phyloP scores from a whole-genome alignment of 2,797 vertebrate genomes.

The Dallia pectoralis region DNA sequence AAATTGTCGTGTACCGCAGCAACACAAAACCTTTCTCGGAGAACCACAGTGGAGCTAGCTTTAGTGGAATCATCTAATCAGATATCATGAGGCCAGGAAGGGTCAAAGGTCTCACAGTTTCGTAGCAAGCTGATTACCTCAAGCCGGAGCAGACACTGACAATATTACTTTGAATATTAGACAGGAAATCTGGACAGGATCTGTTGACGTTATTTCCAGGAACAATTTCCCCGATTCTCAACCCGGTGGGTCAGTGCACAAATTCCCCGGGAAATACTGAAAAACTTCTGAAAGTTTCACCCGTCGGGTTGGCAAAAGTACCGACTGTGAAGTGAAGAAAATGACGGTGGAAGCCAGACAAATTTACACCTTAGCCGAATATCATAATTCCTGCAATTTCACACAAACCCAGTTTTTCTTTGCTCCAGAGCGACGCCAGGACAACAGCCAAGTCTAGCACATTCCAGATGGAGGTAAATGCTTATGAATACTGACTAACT shows the following conservation, averaged over 20 bases:
- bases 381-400: conserved; percentile 77
- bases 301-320: conserved; percentile 48
- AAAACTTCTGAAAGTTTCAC: conserved; percentile 56
- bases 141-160: not conserved
- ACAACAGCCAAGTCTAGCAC: conserved; percentile 77
- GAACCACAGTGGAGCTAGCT: conserved; percentile 8
- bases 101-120: conserved; percentile 37
- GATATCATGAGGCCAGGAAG: conserved; percentile 22
- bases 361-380: conserved; percentile 80
- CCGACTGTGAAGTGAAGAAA: conserved; percentile 61
- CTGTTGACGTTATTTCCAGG: conserved; percentile 2
- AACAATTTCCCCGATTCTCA: not conserved
- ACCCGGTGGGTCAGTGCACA: conserved; percentile 26
- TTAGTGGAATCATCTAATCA: conserved; percentile 33
- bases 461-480: conserved; percentile 77
- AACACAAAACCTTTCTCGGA: not conserved
- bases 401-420: conserved; percentile 72
- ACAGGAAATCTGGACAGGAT: not conserved
- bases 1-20: too few relatives aligned
- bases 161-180: conserved; percentile 3
- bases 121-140: conserved; percentile 10
- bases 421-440: conserved; percentile 73
- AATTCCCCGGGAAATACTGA: conserved; percentile 47
- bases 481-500: conserved; percentile 76
- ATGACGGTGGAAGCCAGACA: conserved; percentile 74